Base-by-base conservation (phyloP, 2,888 invertebrate species). In the Tanypteryx hageni region DNA sequence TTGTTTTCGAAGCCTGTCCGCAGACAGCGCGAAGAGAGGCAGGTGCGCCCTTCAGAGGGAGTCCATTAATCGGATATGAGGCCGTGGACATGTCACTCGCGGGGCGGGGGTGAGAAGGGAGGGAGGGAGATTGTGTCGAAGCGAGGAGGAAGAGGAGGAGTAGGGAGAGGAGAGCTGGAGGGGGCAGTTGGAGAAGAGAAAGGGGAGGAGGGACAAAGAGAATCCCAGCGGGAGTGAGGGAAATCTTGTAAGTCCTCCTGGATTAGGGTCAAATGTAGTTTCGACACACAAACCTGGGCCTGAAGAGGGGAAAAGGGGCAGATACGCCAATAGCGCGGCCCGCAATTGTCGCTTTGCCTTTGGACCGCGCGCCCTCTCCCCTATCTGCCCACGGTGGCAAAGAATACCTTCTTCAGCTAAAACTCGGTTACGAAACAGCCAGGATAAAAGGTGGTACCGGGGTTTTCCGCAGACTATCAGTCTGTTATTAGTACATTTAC, bases 201-300 rank as follows among this genome's bases (percentile, higher is more conserved):
- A 44, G 3, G 44, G 44, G 44, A 44, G 5, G 44, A 44, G 44
- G 44, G 44, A 44, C 44, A 44, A 44, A 44, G 44, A 44, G 44
- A 44, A 44, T 44, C 44, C 44, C 44, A 44, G 44, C 44, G 44
- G 44, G 44, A 44, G 76, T 76, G 22, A 76, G 22, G 27, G 22
- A 22, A 76, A 76, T 76, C 76, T 76, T 27, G 22, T 76, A 76
- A 68, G 68, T 68, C 68, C 68, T 68, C 68, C 27, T 27, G 27
- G 76, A 76, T 76, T 76, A 76, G 68, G 68, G 68, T 68, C 68
- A 68, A 68, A 68, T 22, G 68, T 68, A 68, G 22, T 68, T 68
- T 68, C 68, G 68, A 68, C 68, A 68, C 64, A 64, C 68, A 68
- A 68, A 68, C 68, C n/a, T 68, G 68, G 68, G 68, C n/a, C n/a